A percentile compares a stretch with the other conserved stretches of the same genome.
These are phyloP conservation scores for Alethe castanea DNA, from an alignment of 2,113 vertebrate species.

Conservation along the genomic window DNA sequence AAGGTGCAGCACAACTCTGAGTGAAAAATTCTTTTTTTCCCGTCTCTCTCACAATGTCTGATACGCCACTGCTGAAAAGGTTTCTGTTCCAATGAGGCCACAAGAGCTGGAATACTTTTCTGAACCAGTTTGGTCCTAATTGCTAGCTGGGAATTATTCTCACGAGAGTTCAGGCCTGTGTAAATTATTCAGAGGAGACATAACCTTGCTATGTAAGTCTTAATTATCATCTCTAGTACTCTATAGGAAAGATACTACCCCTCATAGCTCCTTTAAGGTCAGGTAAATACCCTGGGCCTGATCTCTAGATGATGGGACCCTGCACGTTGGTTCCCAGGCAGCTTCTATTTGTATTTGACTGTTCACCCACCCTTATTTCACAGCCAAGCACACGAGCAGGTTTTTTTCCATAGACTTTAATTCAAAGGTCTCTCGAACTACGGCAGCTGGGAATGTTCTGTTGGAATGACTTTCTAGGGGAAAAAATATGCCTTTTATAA, in stretches of 20 bases:
- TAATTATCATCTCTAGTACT: neutral
- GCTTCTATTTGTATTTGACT: slow-evolving; percentile 26
- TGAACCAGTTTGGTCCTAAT: slow-evolving; percentile 9
- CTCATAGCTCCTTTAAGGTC: neutral
- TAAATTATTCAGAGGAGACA: slow-evolving; percentile 10
- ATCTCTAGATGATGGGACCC: neutral
- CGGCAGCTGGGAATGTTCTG: slow-evolving; percentile 17
- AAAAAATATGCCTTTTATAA: neutral
- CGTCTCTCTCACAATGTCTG: neutral
- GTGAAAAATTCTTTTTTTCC: neutral
- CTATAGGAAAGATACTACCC: neutral
- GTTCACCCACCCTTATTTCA: neutral
- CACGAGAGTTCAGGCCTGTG: neutral
- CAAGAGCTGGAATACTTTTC: slow-evolving; percentile 24
- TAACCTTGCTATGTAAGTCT: neutral
- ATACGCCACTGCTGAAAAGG: neutral
- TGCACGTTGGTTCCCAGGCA: neutral
- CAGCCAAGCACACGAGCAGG: neutral
- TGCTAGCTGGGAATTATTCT: neutral
- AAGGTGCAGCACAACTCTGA: neutral
- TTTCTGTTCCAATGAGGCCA: slow-evolving; percentile 11
- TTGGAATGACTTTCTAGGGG: slow-evolving; percentile 18
- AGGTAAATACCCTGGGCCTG: neutral
- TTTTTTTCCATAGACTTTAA: slow-evolving; percentile 16
- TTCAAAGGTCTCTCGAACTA: slow-evolving; percentile 43